These are phyloP conservation scores for Papilio protenor DNA, from an alignment of 2,888 invertebrate genomes.

Conservation along the genomic window DNA sequence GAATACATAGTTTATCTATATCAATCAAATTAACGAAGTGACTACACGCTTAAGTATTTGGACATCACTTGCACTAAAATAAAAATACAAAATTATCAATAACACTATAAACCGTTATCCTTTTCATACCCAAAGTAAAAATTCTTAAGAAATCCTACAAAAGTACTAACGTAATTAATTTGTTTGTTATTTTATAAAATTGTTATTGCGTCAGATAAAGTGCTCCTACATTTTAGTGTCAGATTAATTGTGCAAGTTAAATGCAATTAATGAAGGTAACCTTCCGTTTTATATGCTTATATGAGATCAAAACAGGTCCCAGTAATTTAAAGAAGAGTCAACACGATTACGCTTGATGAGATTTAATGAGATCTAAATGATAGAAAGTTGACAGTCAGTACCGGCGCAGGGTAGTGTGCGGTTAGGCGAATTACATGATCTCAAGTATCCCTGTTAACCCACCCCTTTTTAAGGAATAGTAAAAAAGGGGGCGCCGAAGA, in stretches of 20 bases:
- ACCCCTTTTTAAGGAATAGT: too few relatives aligned
- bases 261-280: slow-evolving; percentile 70
- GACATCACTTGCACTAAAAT: slow-evolving; percentile 32
- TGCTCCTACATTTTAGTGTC: slow-evolving; percentile 51
- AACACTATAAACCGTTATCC: slow-evolving; percentile 19
- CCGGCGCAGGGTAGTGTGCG: too few relatives aligned
- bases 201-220: slow-evolving; percentile 46
- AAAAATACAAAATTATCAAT: slow-evolving; percentile 28
- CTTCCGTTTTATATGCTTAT: slow-evolving; percentile 63
- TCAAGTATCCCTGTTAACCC: too few relatives aligned
- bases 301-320: slow-evolving; percentile 70
- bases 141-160: slow-evolving; percentile 20
- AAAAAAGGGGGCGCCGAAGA: too few relatives aligned
- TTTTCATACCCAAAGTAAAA: slow-evolving; percentile 36
- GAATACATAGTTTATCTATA: slow-evolving; percentile 37
- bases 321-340: slow-evolving; percentile 68
- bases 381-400: slow-evolving; percentile 54
- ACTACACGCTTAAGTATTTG: slow-evolving; percentile 19
- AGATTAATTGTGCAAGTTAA: slow-evolving; percentile 70
- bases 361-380: slow-evolving; percentile 75
- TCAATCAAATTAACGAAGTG: slow-evolving; percentile 36
- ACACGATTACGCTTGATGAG: slow-evolving; percentile 72
- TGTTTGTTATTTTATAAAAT: slow-evolving; percentile 5
- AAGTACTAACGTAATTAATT: slow-evolving; percentile 16
- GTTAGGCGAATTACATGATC: too few relatives aligned